Evolutionary conservation across 2,113 vertebrate species (phyloP).

Genomic region (Cettia cetti): DNA sequence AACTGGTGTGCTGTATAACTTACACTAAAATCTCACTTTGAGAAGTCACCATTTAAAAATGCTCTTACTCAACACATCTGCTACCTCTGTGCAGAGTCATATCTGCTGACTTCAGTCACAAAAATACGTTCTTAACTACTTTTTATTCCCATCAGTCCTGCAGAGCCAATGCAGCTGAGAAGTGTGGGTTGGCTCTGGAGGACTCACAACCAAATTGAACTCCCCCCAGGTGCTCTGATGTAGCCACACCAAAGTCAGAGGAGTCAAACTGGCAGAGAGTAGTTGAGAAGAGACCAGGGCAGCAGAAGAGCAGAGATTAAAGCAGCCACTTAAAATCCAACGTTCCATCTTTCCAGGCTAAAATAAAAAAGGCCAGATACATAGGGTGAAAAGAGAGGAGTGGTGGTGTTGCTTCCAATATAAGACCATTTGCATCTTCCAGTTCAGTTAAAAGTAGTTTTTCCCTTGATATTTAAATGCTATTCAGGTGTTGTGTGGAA

Average conservation of each 20-base stretch:
- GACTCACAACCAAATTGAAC: background rate
- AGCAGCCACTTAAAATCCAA: background rate
- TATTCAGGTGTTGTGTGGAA: background rate
- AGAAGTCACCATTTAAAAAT: conserved; percentile 47
- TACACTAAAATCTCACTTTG: conserved; percentile 35
- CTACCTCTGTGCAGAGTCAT: background rate
- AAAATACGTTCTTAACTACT: conserved; percentile 17
- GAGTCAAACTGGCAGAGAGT: background rate
- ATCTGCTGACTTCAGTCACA: conserved; percentile 58
- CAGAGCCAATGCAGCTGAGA: background rate
- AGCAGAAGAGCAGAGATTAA: background rate
- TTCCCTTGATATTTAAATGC: background rate
- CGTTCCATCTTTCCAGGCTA: background rate
- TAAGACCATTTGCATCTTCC: background rate
- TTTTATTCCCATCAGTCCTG: conserved; percentile 26
- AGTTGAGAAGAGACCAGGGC: background rate
- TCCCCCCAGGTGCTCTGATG: background rate
- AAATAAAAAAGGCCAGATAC: background rate
- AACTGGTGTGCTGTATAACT: conserved; percentile 13
- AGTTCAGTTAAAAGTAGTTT: background rate
- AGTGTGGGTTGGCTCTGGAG: background rate
- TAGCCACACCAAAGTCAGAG: background rate
- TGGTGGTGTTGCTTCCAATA: background rate
- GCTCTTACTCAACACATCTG: conserved; percentile 25
- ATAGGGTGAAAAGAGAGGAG: background rate